phyloP scores from a whole-genome alignment of 2,797 vertebrate species.

The Acropternis orthonyx region DNA sequence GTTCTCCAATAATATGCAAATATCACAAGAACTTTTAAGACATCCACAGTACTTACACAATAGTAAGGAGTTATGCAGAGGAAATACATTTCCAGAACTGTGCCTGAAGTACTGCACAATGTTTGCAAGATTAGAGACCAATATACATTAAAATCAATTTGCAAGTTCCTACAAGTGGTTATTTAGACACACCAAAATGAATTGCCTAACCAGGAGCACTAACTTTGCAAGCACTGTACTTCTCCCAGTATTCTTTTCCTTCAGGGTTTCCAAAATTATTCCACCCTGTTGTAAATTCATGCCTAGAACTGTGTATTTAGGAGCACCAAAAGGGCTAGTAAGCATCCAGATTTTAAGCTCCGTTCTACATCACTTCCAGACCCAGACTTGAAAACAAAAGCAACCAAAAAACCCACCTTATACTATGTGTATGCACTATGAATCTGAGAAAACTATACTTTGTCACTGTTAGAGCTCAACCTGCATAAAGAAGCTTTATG shows the following conservation, averaged over 20 bases:
- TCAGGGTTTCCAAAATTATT: constrained; percentile 24
- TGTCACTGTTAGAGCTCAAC: not conserved
- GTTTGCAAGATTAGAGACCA: constrained; percentile 10
- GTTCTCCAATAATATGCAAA: not conserved
- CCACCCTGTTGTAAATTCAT: not conserved
- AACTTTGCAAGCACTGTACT: not conserved
- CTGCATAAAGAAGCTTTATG: not conserved
- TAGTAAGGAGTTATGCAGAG: not conserved
- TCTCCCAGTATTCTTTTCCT: not conserved
- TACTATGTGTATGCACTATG: not conserved
- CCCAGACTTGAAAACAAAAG: not conserved
- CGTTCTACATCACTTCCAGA: not conserved
- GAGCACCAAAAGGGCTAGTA: not conserved
- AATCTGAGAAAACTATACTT: not conserved
- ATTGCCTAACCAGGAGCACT: constrained; percentile 20
- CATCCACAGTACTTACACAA: not conserved
- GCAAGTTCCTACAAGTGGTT: constrained; percentile 39
- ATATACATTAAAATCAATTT: constrained; percentile 35
- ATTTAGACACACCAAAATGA: constrained; percentile 35
- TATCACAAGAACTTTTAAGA: not conserved
- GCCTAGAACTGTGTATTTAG: not conserved
- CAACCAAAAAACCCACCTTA: not conserved
- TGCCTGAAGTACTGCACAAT: not conserved
- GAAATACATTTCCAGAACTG: not conserved
- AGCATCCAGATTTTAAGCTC: not conserved